phyloP scores from a whole-genome alignment of 2,113 vertebrate species.

The Tylochromis polylepis region DNA sequence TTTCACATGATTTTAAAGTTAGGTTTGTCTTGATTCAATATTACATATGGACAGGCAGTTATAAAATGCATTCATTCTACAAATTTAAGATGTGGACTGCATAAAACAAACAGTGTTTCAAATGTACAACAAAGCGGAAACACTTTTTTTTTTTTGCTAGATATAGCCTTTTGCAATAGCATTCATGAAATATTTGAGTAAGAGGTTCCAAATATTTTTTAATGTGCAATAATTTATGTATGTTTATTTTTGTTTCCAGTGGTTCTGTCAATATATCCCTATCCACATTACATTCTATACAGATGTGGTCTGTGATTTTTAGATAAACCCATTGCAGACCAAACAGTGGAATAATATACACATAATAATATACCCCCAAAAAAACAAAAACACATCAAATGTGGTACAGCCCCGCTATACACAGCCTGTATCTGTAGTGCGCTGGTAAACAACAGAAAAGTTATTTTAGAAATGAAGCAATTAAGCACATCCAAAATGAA shows the following conservation, averaged over 20 bases:
- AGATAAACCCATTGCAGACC: slow-evolving; percentile 9
- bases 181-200: neutral
- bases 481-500: slow-evolving; percentile 76
- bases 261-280: neutral
- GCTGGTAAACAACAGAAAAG: slow-evolving; percentile 74
- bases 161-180: neutral
- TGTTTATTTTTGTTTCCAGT: neutral
- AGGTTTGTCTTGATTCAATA: neutral
- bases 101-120: neutral
- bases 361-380: neutral
- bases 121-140: neutral
- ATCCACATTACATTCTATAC: neutral
- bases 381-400: slow-evolving; percentile 20
- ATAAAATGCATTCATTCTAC: neutral
- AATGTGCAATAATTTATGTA: neutral
- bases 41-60: accelerated
- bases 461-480: slow-evolving; percentile 82
- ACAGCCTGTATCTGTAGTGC: slow-evolving; percentile 54
- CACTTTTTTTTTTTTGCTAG: neutral
- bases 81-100: neutral
- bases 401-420: slow-evolving; percentile 26
- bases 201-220: neutral
- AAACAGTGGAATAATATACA: slow-evolving; percentile 27
- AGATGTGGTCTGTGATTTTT: neutral
- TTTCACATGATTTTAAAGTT: neutral